Evolutionary conservation across 92 coral and sea anemone genomes (phyloP), one percentile per base, ranked within the genome.

Genomic region (Metridium senile): DNA sequence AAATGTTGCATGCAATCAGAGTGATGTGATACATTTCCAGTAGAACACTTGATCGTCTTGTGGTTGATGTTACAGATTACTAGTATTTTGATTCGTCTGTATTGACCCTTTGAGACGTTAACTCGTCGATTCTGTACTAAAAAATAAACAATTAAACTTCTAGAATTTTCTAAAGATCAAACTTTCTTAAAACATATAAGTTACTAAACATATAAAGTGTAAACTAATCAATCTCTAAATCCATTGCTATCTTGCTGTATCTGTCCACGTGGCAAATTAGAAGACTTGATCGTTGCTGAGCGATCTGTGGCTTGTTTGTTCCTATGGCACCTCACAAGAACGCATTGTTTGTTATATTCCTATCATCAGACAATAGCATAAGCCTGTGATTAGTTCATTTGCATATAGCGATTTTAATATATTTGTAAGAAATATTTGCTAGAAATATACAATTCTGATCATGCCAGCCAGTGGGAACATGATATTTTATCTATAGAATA

Each of bases 241-340:
- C n/a, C n/a, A n/a, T n/a, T n/a, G n/a, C n/a, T n/a, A n/a, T n/a
- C n/a, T n/a, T n/a, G n/a, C n/a, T n/a, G n/a, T n/a, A n/a, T n/a
- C n/a, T 56, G 79, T 49, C 83, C 88, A 59, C 76, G 70, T 46
- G 79, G 88, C 88, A 74, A 11, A 61, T 81, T 23, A 45, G 78
- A 30, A 67, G 70, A 43, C 83, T 70, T 25, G 76, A 70, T 28
- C 87, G 82, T 27, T 81, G 82, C 58, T 66, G 81, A 26, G 82
- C 74, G 34, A 71, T 64, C 20, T 66, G 11, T 71, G 70, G 64
- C 13, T 70, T 66, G 32, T 75, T 76, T 70, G 88, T 81, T 68
- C 78, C 70, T 62, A 72, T 32, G 80, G 76, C 19, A 39, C 19
- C 19, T 59, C 46, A 31, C 35, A 39, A 34, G 64, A 71, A 25